phyloP scores from a whole-genome alignment of 2,888 invertebrate genomes.

The Hydriomena furcata region DNA sequence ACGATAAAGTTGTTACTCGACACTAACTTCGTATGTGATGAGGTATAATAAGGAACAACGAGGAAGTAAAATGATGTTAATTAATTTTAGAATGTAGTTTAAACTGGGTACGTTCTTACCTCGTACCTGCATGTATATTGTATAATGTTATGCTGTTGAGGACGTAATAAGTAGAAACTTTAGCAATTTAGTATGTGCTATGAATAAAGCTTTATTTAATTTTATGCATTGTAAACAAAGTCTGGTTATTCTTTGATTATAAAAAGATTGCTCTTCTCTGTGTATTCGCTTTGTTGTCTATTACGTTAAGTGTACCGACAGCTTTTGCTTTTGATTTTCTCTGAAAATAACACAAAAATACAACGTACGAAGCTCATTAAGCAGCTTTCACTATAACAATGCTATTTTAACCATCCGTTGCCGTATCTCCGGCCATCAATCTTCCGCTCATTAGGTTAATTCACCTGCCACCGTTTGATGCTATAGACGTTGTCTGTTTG shows the following conservation, averaged over 20 bases:
- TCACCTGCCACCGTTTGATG: slow-evolving; percentile 62
- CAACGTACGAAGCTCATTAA: slow-evolving; percentile 34
- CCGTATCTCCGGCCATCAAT: slow-evolving; percentile 63
- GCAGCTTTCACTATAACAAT: slow-evolving; percentile 40
- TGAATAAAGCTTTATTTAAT: too few relatives aligned
- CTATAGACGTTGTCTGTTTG: slow-evolving; percentile 55
- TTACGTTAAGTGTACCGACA: not conserved
- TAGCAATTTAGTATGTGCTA: too few relatives aligned
- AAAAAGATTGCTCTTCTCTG: too few relatives aligned
- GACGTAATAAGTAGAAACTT: slow-evolving; percentile 2
- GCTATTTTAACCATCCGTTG: slow-evolving; percentile 48
- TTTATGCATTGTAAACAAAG: too few relatives aligned
- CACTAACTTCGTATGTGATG: slow-evolving; percentile 14
- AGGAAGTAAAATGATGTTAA: slow-evolving; percentile 11
- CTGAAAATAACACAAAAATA: slow-evolving; percentile 28
- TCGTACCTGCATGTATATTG: not conserved
- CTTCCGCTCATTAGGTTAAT: slow-evolving; percentile 59
- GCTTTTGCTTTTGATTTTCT: slow-evolving; percentile 4
- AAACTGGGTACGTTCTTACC: slow-evolving; percentile 4
- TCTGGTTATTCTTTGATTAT: too few relatives aligned
- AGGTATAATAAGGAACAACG: slow-evolving; percentile 12
- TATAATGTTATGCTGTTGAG: too few relatives aligned
- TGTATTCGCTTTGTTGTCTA: not conserved
- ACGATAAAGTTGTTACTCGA: slow-evolving; percentile 13
- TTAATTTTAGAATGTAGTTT: slow-evolving; percentile 9